Evolutionary conservation across 2,113 vertebrate genomes (phyloP).

Genomic region (Grallaria varia): DNA sequence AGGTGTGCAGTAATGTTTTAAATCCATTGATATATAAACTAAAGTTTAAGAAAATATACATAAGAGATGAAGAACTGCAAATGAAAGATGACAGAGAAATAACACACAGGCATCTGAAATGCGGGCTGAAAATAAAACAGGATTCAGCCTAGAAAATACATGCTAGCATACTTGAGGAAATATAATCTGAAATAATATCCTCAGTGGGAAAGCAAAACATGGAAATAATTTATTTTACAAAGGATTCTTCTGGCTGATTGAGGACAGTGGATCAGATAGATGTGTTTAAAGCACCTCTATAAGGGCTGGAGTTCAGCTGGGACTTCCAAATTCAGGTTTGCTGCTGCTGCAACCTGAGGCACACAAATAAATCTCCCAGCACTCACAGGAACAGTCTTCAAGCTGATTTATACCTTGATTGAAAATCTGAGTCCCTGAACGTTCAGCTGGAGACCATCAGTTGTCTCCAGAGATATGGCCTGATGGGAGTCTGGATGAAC

Average conservation of each 20-base stretch:
- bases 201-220: constrained; percentile 34
- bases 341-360: not conserved
- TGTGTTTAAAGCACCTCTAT: not conserved
- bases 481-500: not conserved
- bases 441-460: not conserved
- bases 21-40: constrained; percentile 42
- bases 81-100: constrained; percentile 55
- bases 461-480: not conserved
- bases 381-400: not conserved
- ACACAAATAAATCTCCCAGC: constrained; percentile 23
- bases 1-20: constrained; percentile 40
- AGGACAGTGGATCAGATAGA: constrained; percentile 10
- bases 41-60: constrained; percentile 56
- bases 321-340: constrained; percentile 17
- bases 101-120: constrained; percentile 32
- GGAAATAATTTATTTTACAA: constrained; percentile 45
- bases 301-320: not conserved
- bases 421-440: not conserved
- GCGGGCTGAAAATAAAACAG: constrained; percentile 5
- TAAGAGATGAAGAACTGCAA: constrained; percentile 40
- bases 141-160: constrained; percentile 40
- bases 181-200: constrained; percentile 36
- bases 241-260: constrained; percentile 4
- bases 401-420: constrained; percentile 1
- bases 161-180: constrained; percentile 28